Base-by-base conservation (phyloP, 2,888 invertebrate species). In the Nemotelus pantherinus region DNA sequence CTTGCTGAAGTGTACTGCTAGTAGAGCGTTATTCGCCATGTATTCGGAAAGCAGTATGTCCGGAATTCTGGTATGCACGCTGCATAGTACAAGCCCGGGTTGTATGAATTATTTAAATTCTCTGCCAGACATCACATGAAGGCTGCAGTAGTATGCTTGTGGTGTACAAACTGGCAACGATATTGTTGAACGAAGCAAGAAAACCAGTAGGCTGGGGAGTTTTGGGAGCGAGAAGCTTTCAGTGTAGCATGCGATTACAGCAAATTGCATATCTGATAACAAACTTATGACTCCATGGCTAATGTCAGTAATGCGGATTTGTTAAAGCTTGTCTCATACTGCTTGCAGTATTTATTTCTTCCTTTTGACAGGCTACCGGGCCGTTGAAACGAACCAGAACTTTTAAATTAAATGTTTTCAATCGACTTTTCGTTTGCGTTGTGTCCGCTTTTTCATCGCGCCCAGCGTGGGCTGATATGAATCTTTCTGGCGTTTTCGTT, bases 261-360 rank as follows among this genome's bases (percentile, higher is more conserved):
- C 63, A 78, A 79, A 77, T 79, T 79, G 79, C 79, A 79, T 79
- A 77, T 63, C 65, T 79, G 77, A 79, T 79, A 77, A 78, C 71
- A 39, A 67, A 78, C 58, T 77, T 77, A 72, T 76, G 72, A 70
- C 60, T 58, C 70, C 58, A 64, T 43, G 76, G 78, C 76, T 76
- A 78, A 75, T 78, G 76, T 58, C 60, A 68, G 70, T 53, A 65
- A 63, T 7, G 50, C 50, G 39, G 48, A 48, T 48, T 68, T 60
- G 60, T 41, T 60, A 25, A 25, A 60, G 60, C n/a, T 43, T 60
- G 39, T 60, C 41, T 7, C 25, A 43, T n/a, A 43, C 41, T 47
- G 50, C 48, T 47, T 70, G 39, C 50, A 67, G 41, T 43, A 44
- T n/a, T 50, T 9, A 3, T 39, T 41, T 60, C 7, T 58, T 58